Conservation (phyloP, 30 jellyfish, hydroid and myxozoan species). For the Euphysa ruthae region DNA sequence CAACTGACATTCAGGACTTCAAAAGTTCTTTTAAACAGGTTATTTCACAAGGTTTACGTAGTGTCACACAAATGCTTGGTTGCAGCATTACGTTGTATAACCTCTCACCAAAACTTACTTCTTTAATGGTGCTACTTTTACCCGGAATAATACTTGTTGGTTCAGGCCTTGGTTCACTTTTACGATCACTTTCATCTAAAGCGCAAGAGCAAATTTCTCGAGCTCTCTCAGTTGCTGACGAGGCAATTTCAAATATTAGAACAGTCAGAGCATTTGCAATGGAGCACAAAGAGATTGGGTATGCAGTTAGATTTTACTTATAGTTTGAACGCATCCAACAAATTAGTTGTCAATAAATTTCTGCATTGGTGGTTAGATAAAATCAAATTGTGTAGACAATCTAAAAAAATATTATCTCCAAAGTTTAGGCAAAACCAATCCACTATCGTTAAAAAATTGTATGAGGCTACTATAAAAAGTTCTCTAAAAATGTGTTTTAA, state of each 20-base stretch:
- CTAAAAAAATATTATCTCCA: too few species aligned
- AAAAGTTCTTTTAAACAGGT: conserved; percentile 94
- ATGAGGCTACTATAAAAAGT: too few species aligned
- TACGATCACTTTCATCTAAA: conserved; percentile 59
- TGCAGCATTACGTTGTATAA: conserved; percentile 68
- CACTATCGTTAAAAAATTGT: too few species aligned
- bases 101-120: conserved; percentile 82
- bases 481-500: too few species aligned
- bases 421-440: too few species aligned
- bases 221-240: conserved; percentile 92
- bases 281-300: conserved; percentile 82
- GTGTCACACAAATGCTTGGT: conserved; percentile 87
- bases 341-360: too few species aligned
- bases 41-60: conserved; percentile 90
- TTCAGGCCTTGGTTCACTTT: conserved; percentile 66
- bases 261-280: conserved; percentile 97
- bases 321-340: too few species aligned
- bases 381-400: too few species aligned
- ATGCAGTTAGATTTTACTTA: too few species aligned
- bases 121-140: conserved; percentile 57
- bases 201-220: conserved; percentile 94
- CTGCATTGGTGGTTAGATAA: too few species aligned
- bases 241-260: conserved; percentile 79
- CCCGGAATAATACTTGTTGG: conserved; percentile 86
- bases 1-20: conserved; percentile 92